Evolutionary conservation across 1,140 invertebrate genomes (phyloP), one percentile per base, ranked within the genome.

Genomic region (Tetragonula clypearis): DNA sequence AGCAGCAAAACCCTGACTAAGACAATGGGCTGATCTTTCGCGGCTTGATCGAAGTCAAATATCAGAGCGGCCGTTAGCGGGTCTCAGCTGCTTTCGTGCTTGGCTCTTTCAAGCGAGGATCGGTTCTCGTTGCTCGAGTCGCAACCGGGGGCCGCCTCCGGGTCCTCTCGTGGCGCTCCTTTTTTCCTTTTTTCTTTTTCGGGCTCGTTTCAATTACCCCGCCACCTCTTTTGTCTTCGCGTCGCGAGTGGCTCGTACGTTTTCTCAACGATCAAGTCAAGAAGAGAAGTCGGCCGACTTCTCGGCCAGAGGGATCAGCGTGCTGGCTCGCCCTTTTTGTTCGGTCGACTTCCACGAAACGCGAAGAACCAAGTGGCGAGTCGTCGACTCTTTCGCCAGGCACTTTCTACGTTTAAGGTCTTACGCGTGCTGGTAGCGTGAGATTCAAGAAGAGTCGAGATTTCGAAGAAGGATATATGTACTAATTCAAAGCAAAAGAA

Each of bases 1-100:
- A 56, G 41, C 65, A 66, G 17, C 79, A 60, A 30, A 82, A 74
- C 66, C 14, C 11, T 3, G n/a, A 65, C 23, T 80, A 62, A 86
- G 56, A 68, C 82, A 86, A 89, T 88, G 49, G 87, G 21, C 35
- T 68, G 79, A 53, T 75, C 68, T 88, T 41, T 84, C 82, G 76
- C 62, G 87, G 68, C 80, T 88, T 88, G 87, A 88, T 88, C 87
- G 83, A 88, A 88, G 87, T 88, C 87, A 82, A 88, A 88, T 88
- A 88, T 85, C 75, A 60, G 62, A 58, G 79, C 75, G 65, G 65
- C 75, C 69, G 80, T 87, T 79, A 58, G 74, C 55, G 26, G 2
- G 12, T 5, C 26, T 84, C 75, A 77, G 75, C 69, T 86, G 49
- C 87, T 69, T 41, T 87, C 58, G 41, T 26, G 35, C 23, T 60